Base-by-base conservation (phyloP, 1,140 invertebrate species). In the Drosophila sp. region DNA sequence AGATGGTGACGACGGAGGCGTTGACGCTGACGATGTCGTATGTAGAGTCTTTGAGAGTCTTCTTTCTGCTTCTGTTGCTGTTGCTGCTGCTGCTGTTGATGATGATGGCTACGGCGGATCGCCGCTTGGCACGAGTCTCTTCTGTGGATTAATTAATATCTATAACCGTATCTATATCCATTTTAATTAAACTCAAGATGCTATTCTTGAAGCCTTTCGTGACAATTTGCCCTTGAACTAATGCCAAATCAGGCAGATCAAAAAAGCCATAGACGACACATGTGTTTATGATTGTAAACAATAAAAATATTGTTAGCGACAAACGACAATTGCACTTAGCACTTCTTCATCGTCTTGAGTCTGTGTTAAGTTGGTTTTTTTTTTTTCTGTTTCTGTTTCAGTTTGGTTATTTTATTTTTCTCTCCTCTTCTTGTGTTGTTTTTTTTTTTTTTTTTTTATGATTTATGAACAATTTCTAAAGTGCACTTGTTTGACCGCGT, bases 391-490 rank as follows among this genome's bases (percentile, higher is more conserved):
- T 50, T 50, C 44, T 50, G 44, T 50, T 47, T 50, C 44, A 73
- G 40, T 68, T 73, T 35, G 65, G 32, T 65, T 71, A 54, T 64
- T 58, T 64, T 23, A 55, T 44, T 40, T 67, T 68, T 57, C 23
- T 27, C 62, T 30, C 7, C 33, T 38, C 54, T 41, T 62, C 11
- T 8, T 8, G 30, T 30, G 30, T 2, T 44, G 41, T 38, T 56
- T 67, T 74, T 60, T 54, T 50, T 38, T 56, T 67, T 74, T 54
- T 54, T 33, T 66, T 68, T 78, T 84, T 85, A 85, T 90, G 85
- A 89, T 89, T 89, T 89, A 89, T 84, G 84, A 89, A 79, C 84
- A 90, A 89, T 89, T 89, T 90, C 80, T 89, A 89, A 89, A 89
- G 84, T 89, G 84, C 84, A 89, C 84, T 89, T 89, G 84, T 89